These are phyloP conservation scores for Paramormyrops hopkinsi DNA, from an alignment of 2,797 vertebrate species.

Conservation along the genomic window DNA sequence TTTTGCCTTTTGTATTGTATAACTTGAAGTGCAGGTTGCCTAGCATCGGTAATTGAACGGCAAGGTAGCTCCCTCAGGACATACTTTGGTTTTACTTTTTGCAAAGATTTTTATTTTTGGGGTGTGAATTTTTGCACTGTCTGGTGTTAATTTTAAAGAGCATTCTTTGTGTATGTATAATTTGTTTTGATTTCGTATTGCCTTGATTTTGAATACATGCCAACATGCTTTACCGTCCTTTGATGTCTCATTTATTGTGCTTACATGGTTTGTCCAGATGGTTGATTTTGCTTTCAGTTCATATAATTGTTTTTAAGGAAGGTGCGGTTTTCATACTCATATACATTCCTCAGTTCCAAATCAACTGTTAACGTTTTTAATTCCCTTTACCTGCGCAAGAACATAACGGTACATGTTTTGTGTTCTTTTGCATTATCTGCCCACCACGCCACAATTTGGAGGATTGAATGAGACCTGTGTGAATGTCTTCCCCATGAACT, in stretches of 20 bases:
- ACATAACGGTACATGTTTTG: neutral
- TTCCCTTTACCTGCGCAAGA: neutral
- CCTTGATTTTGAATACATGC: slow-evolving; percentile 65
- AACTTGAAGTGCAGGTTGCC: slow-evolving; percentile 55
- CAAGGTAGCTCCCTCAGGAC: slow-evolving; percentile 61
- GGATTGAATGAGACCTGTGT: neutral
- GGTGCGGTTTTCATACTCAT: neutral
- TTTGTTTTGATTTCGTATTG: slow-evolving; percentile 52
- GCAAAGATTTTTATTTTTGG: slow-evolving; percentile 46
- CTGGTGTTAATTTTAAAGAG: slow-evolving; percentile 52
- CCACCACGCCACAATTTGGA: neutral
- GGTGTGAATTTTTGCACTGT: slow-evolving; percentile 67
- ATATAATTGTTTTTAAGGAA: slow-evolving; percentile 12
- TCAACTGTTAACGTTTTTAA: slow-evolving; percentile 38
- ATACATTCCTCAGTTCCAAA: slow-evolving; percentile 37
- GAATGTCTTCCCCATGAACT: neutral
- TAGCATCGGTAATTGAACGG: slow-evolving; percentile 45
- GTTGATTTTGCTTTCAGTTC: neutral
- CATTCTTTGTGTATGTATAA: slow-evolving; percentile 39
- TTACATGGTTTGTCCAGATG: slow-evolving; percentile 29
- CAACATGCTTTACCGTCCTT: slow-evolving; percentile 55
- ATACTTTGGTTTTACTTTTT: slow-evolving; percentile 51
- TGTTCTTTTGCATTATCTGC: neutral
- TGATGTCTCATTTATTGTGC: slow-evolving; percentile 44
- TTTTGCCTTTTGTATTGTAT: slow-evolving; percentile 46